phyloP scores from a whole-genome alignment of 2,113 vertebrate genomes.

The Alaudala cheleensis region DNA sequence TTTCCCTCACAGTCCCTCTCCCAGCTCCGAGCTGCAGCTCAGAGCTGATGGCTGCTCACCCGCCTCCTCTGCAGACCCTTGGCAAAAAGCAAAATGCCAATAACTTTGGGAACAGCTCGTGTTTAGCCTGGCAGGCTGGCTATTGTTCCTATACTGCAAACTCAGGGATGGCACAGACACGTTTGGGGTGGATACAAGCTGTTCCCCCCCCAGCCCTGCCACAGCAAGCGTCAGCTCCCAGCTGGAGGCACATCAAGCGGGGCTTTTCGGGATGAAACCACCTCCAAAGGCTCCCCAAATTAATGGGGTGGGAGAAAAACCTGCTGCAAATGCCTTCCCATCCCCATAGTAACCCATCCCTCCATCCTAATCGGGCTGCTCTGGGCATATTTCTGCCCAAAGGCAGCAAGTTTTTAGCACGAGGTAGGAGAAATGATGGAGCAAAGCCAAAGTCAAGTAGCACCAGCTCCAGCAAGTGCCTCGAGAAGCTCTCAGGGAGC shows the following conservation, averaged over 20 bases:
- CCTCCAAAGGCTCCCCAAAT: neutral
- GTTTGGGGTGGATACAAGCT: neutral
- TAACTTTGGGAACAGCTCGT: neutral
- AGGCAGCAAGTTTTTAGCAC: neutral
- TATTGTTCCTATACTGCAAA: constrained; percentile 28
- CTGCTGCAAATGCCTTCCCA: neutral
- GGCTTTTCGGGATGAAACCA: neutral
- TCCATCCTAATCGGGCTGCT: neutral
- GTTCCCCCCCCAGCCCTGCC: neutral
- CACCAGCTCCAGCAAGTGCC: neutral
- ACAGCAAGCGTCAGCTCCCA: neutral
- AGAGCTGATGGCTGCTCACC: neutral
- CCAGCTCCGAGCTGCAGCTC: neutral
- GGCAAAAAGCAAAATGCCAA: neutral
- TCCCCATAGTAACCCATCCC: neutral
- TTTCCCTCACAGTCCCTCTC: neutral
- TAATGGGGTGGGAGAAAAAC: neutral
- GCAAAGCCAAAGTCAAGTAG: neutral
- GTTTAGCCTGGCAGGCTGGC: neutral
- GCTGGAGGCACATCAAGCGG: neutral
- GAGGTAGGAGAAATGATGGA: neutral
- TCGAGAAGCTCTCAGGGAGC: neutral
- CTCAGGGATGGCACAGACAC: neutral
- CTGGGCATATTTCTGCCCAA: neutral
- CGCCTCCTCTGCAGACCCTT: neutral